Conservation (phyloP, 2,797 vertebrate species). For the Sebastes trivittatus region DNA sequence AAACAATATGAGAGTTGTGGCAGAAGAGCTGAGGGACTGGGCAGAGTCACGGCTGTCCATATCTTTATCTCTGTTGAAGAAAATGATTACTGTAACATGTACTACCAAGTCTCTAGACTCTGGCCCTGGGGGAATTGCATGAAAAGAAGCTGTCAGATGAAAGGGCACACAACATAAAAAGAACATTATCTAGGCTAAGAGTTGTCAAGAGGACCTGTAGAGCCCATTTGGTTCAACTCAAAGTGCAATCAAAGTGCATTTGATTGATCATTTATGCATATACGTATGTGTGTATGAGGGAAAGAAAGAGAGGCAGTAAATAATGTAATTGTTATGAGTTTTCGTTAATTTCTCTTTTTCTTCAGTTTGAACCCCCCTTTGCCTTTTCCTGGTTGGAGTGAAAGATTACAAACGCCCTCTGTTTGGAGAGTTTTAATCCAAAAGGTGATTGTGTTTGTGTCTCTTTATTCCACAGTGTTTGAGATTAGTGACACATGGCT, state of each 20-base stretch:
- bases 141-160: conserved; percentile 73
- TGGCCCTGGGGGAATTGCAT: conserved; percentile 50
- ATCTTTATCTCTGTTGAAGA: conserved; percentile 67
- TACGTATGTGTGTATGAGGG: too few relatives aligned
- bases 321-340: not conserved
- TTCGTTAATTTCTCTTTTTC: conserved; percentile 8
- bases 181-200: conserved; percentile 63
- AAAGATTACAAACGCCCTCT: conserved; percentile 53
- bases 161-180: conserved; percentile 68
- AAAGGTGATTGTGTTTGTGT: conserved; percentile 67
- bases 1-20: conserved; percentile 67
- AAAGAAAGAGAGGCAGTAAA: not conserved
- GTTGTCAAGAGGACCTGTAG: conserved; percentile 51
- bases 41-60: conserved; percentile 55
- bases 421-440: conserved; percentile 58
- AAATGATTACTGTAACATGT: conserved; percentile 72
- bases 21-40: conserved; percentile 35
- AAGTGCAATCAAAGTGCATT: conserved; percentile 11
- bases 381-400: conserved; percentile 6
- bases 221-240: conserved; percentile 24
- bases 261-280: not conserved
- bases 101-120: conserved; percentile 54
- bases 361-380: not conserved
- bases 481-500: conserved; percentile 82
- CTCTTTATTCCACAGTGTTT: conserved; percentile 68